Evolutionary conservation across 2,888 invertebrate species (phyloP).

Genomic region (Tenthredo mesomela): DNA sequence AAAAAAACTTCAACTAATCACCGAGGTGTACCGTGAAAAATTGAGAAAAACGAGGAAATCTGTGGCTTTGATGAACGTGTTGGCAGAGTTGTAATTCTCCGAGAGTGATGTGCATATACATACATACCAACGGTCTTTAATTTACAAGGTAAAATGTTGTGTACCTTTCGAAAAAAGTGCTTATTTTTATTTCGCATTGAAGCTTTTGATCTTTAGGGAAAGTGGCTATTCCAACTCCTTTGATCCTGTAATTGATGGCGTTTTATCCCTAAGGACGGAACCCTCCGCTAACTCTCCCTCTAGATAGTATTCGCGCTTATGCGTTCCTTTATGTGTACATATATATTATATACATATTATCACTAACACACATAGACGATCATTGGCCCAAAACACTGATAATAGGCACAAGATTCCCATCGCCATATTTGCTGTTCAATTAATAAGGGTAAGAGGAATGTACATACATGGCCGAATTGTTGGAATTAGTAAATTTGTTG

Average conservation of each 20-base stretch:
- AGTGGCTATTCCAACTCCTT: slow-evolving; percentile 56
- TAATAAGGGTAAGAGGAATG: slow-evolving; percentile 16
- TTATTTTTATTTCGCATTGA: slow-evolving; percentile 6
- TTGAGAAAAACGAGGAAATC: neutral
- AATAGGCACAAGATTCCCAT: neutral
- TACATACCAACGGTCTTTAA: slow-evolving; percentile 11
- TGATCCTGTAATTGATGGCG: slow-evolving; percentile 65
- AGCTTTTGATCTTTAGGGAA: slow-evolving; percentile 49
- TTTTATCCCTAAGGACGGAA: slow-evolving; percentile 48
- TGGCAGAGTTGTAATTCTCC: slow-evolving; percentile 3
- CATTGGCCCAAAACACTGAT: slow-evolving; percentile 9
- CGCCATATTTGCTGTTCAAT: slow-evolving; percentile 11
- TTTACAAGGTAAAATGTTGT: slow-evolving; percentile 35
- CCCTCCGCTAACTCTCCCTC: slow-evolving; percentile 44
- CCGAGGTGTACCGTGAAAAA: neutral
- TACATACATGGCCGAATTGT: neutral
- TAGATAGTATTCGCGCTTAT: slow-evolving; percentile 41
- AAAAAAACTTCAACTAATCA: neutral
- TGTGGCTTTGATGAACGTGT: slow-evolving; percentile 22
- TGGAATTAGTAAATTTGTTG: neutral
- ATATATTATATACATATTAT: slow-evolving; percentile 13
- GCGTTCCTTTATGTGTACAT: neutral
- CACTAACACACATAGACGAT: neutral
- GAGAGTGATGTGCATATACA: neutral
- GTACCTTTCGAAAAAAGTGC: slow-evolving; percentile 39